A percentile compares a stretch with the other conserved stretches of the same genome.
phyloP scores from a whole-genome alignment of 2,113 vertebrate species.

The Panthera leo region DNA sequence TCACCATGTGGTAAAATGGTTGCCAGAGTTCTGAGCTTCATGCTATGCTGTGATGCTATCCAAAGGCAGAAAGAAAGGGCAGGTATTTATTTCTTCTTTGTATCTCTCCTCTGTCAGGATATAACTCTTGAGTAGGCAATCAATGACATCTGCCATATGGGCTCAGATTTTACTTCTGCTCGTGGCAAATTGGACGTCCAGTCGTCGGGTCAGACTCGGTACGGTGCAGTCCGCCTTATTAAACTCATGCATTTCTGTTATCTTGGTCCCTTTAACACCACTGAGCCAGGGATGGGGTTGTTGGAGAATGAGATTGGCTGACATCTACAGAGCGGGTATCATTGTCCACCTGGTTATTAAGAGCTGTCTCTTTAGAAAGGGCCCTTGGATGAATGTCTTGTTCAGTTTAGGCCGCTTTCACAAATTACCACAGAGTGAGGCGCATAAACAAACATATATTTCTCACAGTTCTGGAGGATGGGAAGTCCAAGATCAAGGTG shows the following conservation, averaged over 20 bases:
- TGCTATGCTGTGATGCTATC: not conserved
- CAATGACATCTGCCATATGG: not conserved
- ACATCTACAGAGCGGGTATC: not conserved
- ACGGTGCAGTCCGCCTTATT: not conserved
- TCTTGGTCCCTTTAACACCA: not conserved
- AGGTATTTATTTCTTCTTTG: not conserved
- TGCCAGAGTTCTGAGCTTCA: not conserved
- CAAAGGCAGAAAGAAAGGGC: not conserved
- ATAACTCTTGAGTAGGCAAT: not conserved
- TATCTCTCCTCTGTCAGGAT: not conserved
- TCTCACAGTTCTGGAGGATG: not conserved
- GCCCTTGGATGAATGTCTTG: not conserved
- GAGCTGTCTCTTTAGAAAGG: not conserved
- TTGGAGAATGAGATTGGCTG: not conserved
- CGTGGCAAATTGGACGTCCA: not conserved
- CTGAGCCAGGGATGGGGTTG: not conserved
- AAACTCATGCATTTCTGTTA: not conserved
- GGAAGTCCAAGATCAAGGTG: not conserved
- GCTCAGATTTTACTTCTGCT: not conserved
- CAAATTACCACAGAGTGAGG: not conserved
- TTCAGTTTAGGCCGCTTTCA: not conserved
- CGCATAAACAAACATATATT: not conserved
- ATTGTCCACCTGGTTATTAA: not conserved
- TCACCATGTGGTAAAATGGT: not conserved
- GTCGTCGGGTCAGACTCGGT: not conserved